These are phyloP conservation scores for Oreotrochilus melanogaster DNA, from an alignment of 2,113 vertebrate genomes.

Conservation along the genomic window DNA sequence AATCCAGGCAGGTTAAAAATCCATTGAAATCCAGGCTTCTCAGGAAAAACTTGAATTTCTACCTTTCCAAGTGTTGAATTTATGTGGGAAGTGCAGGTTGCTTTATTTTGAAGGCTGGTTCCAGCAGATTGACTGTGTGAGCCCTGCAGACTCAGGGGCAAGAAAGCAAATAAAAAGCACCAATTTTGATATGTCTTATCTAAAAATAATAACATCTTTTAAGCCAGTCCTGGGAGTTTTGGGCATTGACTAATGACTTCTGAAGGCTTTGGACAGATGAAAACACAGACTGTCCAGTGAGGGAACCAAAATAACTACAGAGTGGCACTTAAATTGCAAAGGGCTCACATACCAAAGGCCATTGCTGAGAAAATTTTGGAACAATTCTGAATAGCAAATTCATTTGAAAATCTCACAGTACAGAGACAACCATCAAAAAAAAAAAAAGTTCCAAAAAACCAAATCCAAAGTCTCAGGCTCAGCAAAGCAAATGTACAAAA, in stretches of 20 bases:
- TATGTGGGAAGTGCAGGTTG: neutral
- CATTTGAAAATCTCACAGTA: neutral
- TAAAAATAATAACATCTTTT: neutral
- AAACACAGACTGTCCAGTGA: neutral
- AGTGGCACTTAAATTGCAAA: neutral
- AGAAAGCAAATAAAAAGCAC: neutral
- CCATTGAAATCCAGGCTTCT: neutral
- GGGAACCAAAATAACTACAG: neutral
- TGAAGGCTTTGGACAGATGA: neutral
- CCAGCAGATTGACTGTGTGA: neutral
- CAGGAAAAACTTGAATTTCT: neutral
- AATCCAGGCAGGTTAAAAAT: neutral
- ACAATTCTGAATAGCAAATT: neutral
- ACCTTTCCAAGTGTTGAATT: neutral
- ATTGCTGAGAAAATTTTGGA: neutral
- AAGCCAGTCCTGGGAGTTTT: neutral
- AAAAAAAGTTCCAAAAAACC: neutral
- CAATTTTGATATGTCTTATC: neutral
- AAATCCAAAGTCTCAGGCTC: slow-evolving; percentile 24
- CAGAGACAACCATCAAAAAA: neutral
- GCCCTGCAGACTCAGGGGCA: neutral
- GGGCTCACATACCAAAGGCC: neutral
- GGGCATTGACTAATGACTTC: neutral
- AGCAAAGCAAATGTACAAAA: slow-evolving; percentile 31
- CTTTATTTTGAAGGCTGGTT: neutral